Evolutionary conservation across 1,140 invertebrate species (phyloP), one percentile per base, ranked within the genome.

Genomic region (Aphelenchoides fujianensis): DNA sequence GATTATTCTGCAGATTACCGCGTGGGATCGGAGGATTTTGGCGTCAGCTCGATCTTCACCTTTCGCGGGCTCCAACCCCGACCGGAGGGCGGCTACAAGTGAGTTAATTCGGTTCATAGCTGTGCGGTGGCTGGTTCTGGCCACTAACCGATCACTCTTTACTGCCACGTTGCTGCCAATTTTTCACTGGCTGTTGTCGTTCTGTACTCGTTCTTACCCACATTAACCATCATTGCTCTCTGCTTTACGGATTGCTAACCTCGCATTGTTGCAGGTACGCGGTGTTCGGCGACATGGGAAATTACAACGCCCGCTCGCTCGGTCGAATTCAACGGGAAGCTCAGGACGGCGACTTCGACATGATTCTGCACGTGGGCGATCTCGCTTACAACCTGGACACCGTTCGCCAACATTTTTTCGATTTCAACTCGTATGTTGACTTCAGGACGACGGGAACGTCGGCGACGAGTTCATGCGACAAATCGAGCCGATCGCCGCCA

Each of bases 381-480:
- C 48, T 79, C 27, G 79, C 79, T 27, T 79, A 79, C 37, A 52
- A 79, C 59, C 59, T 79, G 69, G 74, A 93, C 85, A 87, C 89
- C 86, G 74, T 76, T 57, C 23, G 36, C 0, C 2, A 35, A 61
- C 52, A 53, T n/a, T n/a, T n/a, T n/a, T n/a, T n/a, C n/a, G n/a
- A n/a, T n/a, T n/a, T n/a, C n/a, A n/a, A n/a, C n/a, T n/a, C n/a
- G n/a, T 19, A 52, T 66, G 32, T 9, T 66, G 63, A 12, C 53
- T 52, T 7, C 12, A 74, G 73, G 70, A 78, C 19, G 27, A 75
- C n/a, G 74, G 74, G 0, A 31, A 85, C 55, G 89, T 92, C 59
- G 93, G 93, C 0, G 92, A 95, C 87, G 89, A 91, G 84, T 96
- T 94, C 85, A 94, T 95, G 92, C 88, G 89, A 34, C 91, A 92